A percentile compares a stretch with the other conserved stretches of the same genome.
These are phyloP conservation scores for Dastarcus helophoroides DNA, from an alignment of 2,888 invertebrate species.

Conservation along the genomic window DNA sequence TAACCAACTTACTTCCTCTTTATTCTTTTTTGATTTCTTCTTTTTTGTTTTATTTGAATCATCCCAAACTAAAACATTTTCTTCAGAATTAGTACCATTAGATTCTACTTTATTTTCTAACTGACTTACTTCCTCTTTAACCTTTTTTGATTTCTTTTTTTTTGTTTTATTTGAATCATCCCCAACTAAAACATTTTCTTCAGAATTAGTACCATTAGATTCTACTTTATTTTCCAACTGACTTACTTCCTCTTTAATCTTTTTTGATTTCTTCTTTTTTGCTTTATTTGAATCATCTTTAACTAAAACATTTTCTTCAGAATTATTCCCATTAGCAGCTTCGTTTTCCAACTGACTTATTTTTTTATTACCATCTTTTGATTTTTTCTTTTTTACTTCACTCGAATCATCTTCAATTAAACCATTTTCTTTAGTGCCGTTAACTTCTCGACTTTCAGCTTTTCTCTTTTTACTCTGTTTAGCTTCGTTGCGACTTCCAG, in stretches of 20 bases:
- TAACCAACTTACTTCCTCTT: constrained; percentile 10
- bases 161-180: constrained; percentile 3
- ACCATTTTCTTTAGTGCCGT: constrained; percentile 7
- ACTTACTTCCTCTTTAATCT: constrained; percentile 11
- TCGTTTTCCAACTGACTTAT: constrained; percentile 6
- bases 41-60: constrained; percentile 3
- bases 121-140: constrained; percentile 10
- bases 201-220: constrained; percentile 1
- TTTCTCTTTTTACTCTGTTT: constrained; percentile 19
- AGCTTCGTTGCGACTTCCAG: no score
- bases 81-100: constrained; percentile 2
- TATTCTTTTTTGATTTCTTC: constrained; percentile 13
- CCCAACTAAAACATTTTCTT: constrained; percentile 3
- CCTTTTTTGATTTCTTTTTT: constrained; percentile 13
- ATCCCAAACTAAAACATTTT: constrained; percentile 2
- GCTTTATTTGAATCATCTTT: constrained; percentile 1
- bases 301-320: constrained; percentile 4
- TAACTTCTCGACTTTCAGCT: no score
- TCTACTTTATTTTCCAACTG: constrained; percentile 4
- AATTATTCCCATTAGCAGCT: not conserved
- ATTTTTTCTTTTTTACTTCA: constrained; percentile 12
- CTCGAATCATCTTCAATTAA: not conserved
- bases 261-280: constrained; percentile 13
- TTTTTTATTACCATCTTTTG: constrained; percentile 11
- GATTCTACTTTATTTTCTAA: constrained; percentile 5